Conservation (phyloP, 2,113 vertebrate genomes). For the Anhinga rufa region DNA sequence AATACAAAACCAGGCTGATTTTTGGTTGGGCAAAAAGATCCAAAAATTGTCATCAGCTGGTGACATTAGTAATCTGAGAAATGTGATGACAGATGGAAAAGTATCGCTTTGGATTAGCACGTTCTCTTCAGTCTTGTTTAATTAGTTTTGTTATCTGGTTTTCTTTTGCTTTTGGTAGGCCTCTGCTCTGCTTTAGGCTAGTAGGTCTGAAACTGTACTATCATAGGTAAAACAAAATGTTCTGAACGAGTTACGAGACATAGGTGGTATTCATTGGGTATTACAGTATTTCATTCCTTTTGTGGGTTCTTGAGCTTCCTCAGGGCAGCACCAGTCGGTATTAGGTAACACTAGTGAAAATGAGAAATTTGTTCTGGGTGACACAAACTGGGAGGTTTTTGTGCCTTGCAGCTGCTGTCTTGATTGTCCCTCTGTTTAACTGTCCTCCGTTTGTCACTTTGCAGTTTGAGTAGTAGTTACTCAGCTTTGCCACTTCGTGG, state of each 20-base stretch:
- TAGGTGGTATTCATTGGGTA: not conserved
- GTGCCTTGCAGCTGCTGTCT: not conserved
- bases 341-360: not conserved
- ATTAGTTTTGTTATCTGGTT: not conserved
- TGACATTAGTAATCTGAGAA: not conserved
- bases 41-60: not conserved
- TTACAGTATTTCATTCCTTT: not conserved
- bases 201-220: not conserved
- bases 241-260: rapidly evolving
- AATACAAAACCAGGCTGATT: not conserved
- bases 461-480: not conserved
- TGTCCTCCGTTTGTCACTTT: not conserved
- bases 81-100: not conserved
- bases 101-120: not conserved
- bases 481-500: not conserved
- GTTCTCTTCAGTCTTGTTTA: not conserved
- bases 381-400: not conserved
- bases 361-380: not conserved
- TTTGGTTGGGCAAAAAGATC: not conserved
- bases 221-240: not conserved
- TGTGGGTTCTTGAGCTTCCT: not conserved
- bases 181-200: not conserved
- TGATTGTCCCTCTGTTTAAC: not conserved
- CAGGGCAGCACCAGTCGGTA: not conserved
- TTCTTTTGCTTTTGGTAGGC: too few species aligned